These are phyloP conservation scores for Chironomus riparius DNA, from an alignment of 2,888 invertebrate species.

Conservation along the genomic window DNA sequence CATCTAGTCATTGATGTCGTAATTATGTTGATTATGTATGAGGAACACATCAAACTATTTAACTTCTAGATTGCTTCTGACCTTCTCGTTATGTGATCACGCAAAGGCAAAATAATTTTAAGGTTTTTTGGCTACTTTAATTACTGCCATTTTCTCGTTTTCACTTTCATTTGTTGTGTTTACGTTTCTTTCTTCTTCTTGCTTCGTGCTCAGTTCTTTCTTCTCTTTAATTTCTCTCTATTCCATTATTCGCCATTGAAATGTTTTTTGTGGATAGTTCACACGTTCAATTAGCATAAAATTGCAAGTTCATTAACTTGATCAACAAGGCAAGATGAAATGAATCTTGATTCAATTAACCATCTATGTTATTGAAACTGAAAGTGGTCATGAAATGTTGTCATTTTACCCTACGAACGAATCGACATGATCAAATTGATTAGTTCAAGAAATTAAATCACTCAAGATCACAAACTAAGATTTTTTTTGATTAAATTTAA, in stretches of 20 bases:
- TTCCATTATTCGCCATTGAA: not conserved
- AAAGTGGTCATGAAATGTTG: not conserved
- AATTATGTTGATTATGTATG: too few species aligned
- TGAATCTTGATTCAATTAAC: not conserved
- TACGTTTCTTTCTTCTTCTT: not conserved
- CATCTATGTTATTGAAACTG: not conserved
- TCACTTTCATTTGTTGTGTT: not conserved
- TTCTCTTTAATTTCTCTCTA: not conserved
- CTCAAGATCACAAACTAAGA: not conserved
- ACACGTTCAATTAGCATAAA: conserved; percentile 6
- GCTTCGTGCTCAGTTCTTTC: not conserved
- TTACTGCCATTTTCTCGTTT: not conserved
- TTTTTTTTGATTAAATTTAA: not conserved
- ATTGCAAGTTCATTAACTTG: not conserved
- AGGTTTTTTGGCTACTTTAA: not conserved
- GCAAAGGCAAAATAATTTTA: too few species aligned
- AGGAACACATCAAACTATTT: too few species aligned
- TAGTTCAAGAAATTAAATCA: not conserved
- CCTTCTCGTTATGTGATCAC: too few species aligned
- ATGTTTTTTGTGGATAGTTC: not conserved
- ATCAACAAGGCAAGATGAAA: not conserved
- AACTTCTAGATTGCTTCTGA: too few species aligned
- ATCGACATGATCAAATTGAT: too few species aligned
- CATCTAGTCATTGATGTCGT: too few species aligned
- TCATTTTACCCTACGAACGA: not conserved